These are phyloP conservation scores for Triplophysa siluroides DNA, from an alignment of 2,113 vertebrate genomes.

Conservation along the genomic window DNA sequence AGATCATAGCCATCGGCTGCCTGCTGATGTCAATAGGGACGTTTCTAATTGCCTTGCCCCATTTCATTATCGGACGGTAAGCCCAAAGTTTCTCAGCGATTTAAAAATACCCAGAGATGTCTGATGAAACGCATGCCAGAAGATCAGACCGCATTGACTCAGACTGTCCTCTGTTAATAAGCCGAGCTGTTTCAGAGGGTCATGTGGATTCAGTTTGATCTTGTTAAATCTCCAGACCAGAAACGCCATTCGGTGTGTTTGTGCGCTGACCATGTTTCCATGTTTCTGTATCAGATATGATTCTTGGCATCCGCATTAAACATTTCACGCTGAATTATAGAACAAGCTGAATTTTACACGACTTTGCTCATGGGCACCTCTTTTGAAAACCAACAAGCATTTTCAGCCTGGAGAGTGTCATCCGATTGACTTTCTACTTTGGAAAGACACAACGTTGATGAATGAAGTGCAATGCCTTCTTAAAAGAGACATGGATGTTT, in stretches of 20 bases:
- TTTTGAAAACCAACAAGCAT: conserved; percentile 54
- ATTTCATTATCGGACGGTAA: conserved; percentile 91
- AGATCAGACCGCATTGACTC: not conserved
- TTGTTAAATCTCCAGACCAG: not conserved
- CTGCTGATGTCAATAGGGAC: conserved; percentile 90
- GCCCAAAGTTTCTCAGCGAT: conserved; percentile 47
- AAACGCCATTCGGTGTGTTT: not conserved
- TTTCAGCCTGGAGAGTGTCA: not conserved
- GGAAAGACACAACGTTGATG: not conserved
- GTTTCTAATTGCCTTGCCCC: conserved; percentile 87
- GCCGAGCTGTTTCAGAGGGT: conserved; percentile 10
- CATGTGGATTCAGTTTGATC: conserved; percentile 29
- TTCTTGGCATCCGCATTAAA: not conserved
- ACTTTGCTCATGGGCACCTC: not conserved
- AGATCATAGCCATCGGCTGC: conserved; percentile 88
- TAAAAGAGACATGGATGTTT: too few species aligned
- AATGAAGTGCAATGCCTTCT: not conserved
- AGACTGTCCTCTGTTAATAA: not conserved
- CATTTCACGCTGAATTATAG: not conserved
- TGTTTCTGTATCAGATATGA: not conserved
- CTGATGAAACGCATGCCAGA: not conserved
- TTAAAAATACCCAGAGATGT: not conserved
- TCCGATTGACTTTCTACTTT: not conserved
- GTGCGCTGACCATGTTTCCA: not conserved
- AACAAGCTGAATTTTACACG: conserved; percentile 8